These are phyloP conservation scores for Furcula furcula DNA, from an alignment of 2,888 invertebrate species.

Conservation along the genomic window DNA sequence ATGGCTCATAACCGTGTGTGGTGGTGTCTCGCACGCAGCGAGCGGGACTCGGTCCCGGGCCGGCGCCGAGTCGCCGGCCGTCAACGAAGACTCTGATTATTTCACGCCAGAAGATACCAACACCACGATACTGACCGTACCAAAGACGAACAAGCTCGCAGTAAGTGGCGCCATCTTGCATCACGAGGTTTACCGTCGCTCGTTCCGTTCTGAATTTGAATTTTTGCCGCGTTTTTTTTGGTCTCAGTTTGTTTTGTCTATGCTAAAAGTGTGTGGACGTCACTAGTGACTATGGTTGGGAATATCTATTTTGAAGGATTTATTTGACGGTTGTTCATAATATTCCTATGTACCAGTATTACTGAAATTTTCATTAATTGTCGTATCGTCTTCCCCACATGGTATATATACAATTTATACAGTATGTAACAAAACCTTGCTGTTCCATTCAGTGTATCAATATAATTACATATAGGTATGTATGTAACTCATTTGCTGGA, in stretches of 20 bases:
- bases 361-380: too few relatives aligned
- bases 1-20: slow-evolving; percentile 26
- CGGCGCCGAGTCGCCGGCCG: slow-evolving; percentile 71
- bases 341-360: too few relatives aligned
- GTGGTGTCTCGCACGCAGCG: slow-evolving; percentile 38
- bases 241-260: not conserved
- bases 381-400: too few relatives aligned
- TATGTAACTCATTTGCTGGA: too few relatives aligned
- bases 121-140: slow-evolving; percentile 84
- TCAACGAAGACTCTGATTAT: slow-evolving; percentile 88
- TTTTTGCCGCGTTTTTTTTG: not conserved
- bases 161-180: slow-evolving; percentile 51
- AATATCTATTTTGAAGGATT: too few relatives aligned
- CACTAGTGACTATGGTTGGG: too few relatives aligned
- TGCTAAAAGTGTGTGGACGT: too few relatives aligned
- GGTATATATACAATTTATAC: too few relatives aligned
- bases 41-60: slow-evolving; percentile 38
- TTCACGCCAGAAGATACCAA: slow-evolving; percentile 89
- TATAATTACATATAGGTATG: too few relatives aligned
- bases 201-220: not conserved
- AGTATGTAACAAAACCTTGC: too few relatives aligned
- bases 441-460: too few relatives aligned
- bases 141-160: slow-evolving; percentile 61
- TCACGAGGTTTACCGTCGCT: not conserved
- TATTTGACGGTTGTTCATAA: too few relatives aligned